Base-by-base conservation (phyloP, 2,888 invertebrate species). In the Germaria angustata region DNA sequence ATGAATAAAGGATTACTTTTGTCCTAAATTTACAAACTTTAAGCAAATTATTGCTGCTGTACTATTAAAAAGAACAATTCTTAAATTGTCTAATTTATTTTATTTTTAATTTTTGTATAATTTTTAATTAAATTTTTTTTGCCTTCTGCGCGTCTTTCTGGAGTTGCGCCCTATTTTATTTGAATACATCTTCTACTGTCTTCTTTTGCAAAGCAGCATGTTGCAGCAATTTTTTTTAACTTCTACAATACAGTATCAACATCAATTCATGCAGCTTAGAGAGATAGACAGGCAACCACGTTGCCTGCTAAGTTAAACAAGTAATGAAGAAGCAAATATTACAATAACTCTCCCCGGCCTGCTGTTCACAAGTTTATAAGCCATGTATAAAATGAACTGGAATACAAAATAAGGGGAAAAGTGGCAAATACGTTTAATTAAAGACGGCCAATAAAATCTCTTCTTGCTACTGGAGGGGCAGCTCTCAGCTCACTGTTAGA, bases 301-400 rank as follows among this genome's bases (percentile, higher is more conserved):
- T 55, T 65, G 65, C 36, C 66, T 57, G 49, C 66, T 20, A 49
- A 22, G 24, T 49, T 46, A 36, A 63, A 65, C 24, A 55, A 36
- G 15, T 39, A 76, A 66, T 28, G 32, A 65, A 66, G 39, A 76
- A 55, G 28, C 57, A 46, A n/a, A 72, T 71, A 81, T 55, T 63
- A 72, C 72, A 71, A 76, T 81, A 73, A 78, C 69, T 78, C 63
- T 78, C 73, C 9, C 28, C 28, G 34, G 69, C 77, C 53, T 73
- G 78, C 81, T 78, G 78, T 78, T 77, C 59, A 73, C 36, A 53
- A 73, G 77, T 61, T 73, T 65, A 63, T 78, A 59, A 55, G 73
- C 41, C 79, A 53, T 65, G 57, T 65, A 57, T 32, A 46, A 44
- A 57, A 61, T 15, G 9, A 68, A 24, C n/a, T 24, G 13, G 57